Conservation (phyloP, 2,888 invertebrate genomes). For the Epirrhoe tristata region DNA sequence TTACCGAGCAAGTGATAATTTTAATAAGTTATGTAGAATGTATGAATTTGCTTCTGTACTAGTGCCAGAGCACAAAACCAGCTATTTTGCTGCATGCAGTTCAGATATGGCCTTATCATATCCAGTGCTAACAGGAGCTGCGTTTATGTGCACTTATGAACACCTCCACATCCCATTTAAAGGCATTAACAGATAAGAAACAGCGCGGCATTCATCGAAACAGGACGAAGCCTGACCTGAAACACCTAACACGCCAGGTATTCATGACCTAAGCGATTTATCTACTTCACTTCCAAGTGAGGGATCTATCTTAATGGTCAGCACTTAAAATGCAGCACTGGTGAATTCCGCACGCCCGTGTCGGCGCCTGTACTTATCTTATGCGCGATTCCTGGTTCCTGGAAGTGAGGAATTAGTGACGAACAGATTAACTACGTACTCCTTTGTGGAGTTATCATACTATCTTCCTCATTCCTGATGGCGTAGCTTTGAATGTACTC, state of each 20-base stretch:
- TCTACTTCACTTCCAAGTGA: slow-evolving; percentile 21
- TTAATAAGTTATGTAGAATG: too few relatives aligned
- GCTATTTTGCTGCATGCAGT: too few relatives aligned
- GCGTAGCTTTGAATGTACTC: not conserved
- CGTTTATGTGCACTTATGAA: not conserved
- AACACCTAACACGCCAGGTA: slow-evolving; percentile 18
- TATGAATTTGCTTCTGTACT: too few relatives aligned
- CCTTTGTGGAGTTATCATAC: not conserved
- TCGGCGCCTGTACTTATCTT: slow-evolving; percentile 23
- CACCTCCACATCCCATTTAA: not conserved
- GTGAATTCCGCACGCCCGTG: slow-evolving; percentile 18
- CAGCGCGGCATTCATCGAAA: slow-evolving; percentile 13
- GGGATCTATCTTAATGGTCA: slow-evolving; percentile 28
- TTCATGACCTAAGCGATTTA: slow-evolving; percentile 28
- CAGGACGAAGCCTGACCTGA: slow-evolving; percentile 15
- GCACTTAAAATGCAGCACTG: slow-evolving; percentile 25
- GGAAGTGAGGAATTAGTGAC: slow-evolving; percentile 14
- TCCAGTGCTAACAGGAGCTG: not conserved
- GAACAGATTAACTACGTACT: not conserved
- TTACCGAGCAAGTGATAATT: too few relatives aligned
- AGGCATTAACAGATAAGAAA: slow-evolving; percentile 1
- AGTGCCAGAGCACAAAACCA: too few relatives aligned
- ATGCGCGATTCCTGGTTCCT: slow-evolving; percentile 22
- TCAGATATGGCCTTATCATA: not conserved
- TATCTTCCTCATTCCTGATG: not conserved